A percentile compares a stretch with the other conserved stretches of the same genome.
phyloP scores from a whole-genome alignment of 2,113 vertebrate species.

The Antennarius striatus region DNA sequence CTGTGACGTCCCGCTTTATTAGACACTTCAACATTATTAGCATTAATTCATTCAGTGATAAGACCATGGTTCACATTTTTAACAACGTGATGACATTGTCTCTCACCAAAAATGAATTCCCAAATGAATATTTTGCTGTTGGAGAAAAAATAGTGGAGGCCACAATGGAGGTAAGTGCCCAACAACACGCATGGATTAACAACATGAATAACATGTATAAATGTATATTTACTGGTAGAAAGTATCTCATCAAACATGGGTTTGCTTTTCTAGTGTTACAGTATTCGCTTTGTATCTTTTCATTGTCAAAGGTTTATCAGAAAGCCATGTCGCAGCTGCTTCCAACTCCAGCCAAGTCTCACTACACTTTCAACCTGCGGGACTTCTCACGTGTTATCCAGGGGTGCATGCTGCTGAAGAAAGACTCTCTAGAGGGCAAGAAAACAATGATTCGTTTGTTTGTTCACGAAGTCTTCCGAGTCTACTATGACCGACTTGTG shows the following conservation, averaged over 20 bases:
- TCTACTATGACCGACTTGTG: conserved; percentile 92
- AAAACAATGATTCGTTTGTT: conserved; percentile 92
- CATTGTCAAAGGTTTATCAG: conserved; percentile 79
- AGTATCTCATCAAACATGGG: too few species aligned
- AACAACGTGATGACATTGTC: conserved; percentile 87
- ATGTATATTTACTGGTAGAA: too few species aligned
- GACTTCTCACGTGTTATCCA: conserved; percentile 89
- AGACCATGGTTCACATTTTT: conserved; percentile 94
- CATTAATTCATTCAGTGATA: conserved; percentile 93
- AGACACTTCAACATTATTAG: conserved; percentile 91
- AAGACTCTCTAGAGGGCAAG: conserved; percentile 74
- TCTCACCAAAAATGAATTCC: conserved; percentile 82
- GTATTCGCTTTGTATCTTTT: too few species aligned
- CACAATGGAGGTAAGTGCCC: conserved; percentile 89
- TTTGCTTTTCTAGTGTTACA: too few species aligned
- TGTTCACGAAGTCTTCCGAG: conserved; percentile 93
- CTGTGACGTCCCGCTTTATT: conserved; percentile 90
- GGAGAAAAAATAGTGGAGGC: conserved; percentile 92
- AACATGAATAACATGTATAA: too few species aligned
- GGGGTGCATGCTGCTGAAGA: conserved; percentile 83
- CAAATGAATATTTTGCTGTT: conserved; percentile 82
- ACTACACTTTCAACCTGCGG: conserved; percentile 92
- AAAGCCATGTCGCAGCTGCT: conserved; percentile 86
- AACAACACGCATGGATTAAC: neutral
- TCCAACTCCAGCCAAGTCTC: conserved; percentile 93